phyloP scores from a whole-genome alignment of 2,888 invertebrate species.

The Drosophila anomalipes region DNA sequence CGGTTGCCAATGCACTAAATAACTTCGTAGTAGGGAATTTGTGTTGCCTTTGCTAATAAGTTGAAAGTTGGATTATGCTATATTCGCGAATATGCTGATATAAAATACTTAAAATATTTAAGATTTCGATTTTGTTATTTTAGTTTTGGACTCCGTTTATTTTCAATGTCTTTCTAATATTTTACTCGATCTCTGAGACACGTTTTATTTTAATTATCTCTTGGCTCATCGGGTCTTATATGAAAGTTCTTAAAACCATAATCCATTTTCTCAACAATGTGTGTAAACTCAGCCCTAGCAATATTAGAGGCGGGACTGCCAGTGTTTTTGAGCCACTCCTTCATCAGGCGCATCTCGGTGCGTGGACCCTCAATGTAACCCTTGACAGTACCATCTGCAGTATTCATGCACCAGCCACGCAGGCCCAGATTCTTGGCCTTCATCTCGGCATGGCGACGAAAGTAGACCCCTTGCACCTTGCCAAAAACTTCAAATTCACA shows the following conservation, averaged over 20 bases:
- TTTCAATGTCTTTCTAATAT: background rate
- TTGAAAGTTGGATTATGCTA: background rate
- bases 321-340: constrained; percentile 86
- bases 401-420: constrained; percentile 90
- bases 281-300: constrained; percentile 89
- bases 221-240: constrained; percentile 46
- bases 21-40: background rate
- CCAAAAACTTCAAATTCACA: constrained; percentile 82
- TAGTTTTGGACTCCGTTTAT: background rate
- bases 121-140: background rate
- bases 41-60: background rate
- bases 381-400: constrained; percentile 87
- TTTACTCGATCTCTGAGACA: background rate
- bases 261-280: constrained; percentile 22
- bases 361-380: constrained; percentile 88
- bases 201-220: background rate
- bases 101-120: background rate
- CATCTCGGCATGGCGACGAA: constrained; percentile 87
- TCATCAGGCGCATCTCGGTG: constrained; percentile 87
- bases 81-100: background rate
- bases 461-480: constrained; percentile 78
- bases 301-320: constrained; percentile 92
- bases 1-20: background rate
- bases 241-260: constrained; percentile 62
- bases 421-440: constrained; percentile 87